Conservation (phyloP, 1,140 invertebrate genomes). For the Apis dorsata region DNA sequence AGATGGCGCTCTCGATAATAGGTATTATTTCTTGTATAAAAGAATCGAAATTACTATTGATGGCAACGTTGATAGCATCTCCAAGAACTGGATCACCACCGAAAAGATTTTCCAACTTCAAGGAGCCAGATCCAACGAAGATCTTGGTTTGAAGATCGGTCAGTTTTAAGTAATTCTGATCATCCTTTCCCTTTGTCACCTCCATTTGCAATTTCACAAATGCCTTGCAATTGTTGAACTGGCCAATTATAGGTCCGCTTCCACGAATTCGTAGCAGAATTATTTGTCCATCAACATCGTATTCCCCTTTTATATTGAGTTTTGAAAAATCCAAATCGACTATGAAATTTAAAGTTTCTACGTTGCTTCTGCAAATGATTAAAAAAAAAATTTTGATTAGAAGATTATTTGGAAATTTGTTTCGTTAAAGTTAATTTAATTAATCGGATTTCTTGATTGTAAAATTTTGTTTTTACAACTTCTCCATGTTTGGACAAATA, state of each 20-base stretch:
- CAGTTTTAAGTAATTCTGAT: constrained; percentile 81
- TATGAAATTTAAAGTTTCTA: constrained; percentile 77
- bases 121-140: constrained; percentile 80
- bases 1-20: constrained; percentile 81
- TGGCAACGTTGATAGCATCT: constrained; percentile 82
- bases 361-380: constrained; percentile 75
- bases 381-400: background rate
- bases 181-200: constrained; percentile 75
- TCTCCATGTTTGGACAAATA: too few species aligned
- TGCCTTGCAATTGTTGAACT: constrained; percentile 82
- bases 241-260: constrained; percentile 82
- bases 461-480: too few species aligned
- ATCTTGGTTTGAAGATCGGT: constrained; percentile 80
- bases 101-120: constrained; percentile 84
- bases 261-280: constrained; percentile 83
- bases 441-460: too few species aligned
- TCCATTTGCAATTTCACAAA: constrained; percentile 78
- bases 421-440: too few species aligned
- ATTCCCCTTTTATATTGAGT: constrained; percentile 82
- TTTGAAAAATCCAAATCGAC: constrained; percentile 81
- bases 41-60: constrained; percentile 83
- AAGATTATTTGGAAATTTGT: too few species aligned
- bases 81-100: constrained; percentile 80
- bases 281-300: constrained; percentile 83
- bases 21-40: constrained; percentile 83